Evolutionary conservation across 2,113 vertebrate species (phyloP), one percentile per base, ranked within the genome.

Genomic region (Gadus macrocephalus): DNA sequence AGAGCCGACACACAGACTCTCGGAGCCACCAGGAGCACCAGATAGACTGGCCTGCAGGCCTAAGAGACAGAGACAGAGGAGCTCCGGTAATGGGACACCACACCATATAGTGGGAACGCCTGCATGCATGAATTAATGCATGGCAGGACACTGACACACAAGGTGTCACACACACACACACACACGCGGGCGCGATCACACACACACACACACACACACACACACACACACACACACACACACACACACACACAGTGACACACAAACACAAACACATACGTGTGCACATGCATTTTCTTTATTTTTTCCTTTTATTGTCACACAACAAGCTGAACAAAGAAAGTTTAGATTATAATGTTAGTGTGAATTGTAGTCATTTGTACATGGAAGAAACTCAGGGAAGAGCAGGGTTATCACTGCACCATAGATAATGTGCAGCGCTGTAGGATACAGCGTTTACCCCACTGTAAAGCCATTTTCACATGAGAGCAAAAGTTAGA

Each of bases 1-100:
- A 82, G 86, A 80, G 84, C 82, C 91, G 88, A 89, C 91, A 88
- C 79, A 64, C 86, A 90, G 90, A 89, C 88, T 88, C 85, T 89
- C 70, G 85, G 82, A 89, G 82, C 78, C 74, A 53, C 53, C 75
- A 73, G 67, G 55, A 74, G 82, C 56, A 80, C 81, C 77, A 83
- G 82, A 75, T 78, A 65, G 83, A 79, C 71, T 72, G 76, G 84
- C 78, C 42, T 9, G 42, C 42, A 49, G 42, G 8, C 42, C 42
- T 14, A 14, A 49, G 67, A 73, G 70, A 69, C 58, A 77, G 31
- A 8, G 68, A 77, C 65, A 81, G 83, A 78, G 79, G 53, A 81
- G 74, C 78, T 75, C 70, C 80, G 77, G 88, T 72, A 88, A 87
- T 78, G 64, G 65, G 78, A 89, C 85, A 88, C 85, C 84, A 74